Base-by-base conservation (phyloP, 2,113 vertebrate genomes). In the Mormyrus iriodes region DNA sequence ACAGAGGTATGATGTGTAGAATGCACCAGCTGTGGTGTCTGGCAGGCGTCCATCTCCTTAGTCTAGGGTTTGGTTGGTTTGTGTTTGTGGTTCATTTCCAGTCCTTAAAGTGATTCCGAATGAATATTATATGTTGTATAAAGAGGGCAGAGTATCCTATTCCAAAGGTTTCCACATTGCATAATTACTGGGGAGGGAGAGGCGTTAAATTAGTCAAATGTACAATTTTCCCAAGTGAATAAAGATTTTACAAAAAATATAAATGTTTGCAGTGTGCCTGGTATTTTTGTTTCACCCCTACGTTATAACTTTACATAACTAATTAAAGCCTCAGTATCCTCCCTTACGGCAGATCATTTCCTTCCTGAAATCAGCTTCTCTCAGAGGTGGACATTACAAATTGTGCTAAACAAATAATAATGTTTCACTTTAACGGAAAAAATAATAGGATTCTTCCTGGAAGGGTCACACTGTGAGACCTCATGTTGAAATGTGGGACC, bases 121-220 rank as follows among this genome's bases (percentile, higher is more conserved):
- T 27, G 39, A 88, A 90, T 85, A 85, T 48, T 61, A 48, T 83
- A 69, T 49, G 42, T 90, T 69, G 61, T 69, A 31, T 69, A 69
- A 88, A 90, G 55, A 53, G 39, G 88, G 82, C 88, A 91, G 88
- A 93, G 89, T 92, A 79, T 95, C 90, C 91, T 91, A 92, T 94
- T 92, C 94, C 94, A 95, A 96, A 95, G 92, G 88, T 91, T 65
- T 95, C 89, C 86, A 69, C 91, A 88, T 92, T 88, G 44, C 93
- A 89, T 90, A 89, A 90, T 87, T 92, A 88, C 92, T 92, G 93
- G 88, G 92, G 90, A 94, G 91, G 93, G 94, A 94, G 95, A 95
- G 94, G 94, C 94, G 90, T 95, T 93, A 93, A 92, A 90, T 93
- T 93, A 94, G 93, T 92, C 93, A 94, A 94, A 94, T 94, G 93